Evolutionary conservation across 2,888 invertebrate species (phyloP), one percentile per base, ranked within the genome.

Genomic region (Cryptophagus acutangulus): DNA sequence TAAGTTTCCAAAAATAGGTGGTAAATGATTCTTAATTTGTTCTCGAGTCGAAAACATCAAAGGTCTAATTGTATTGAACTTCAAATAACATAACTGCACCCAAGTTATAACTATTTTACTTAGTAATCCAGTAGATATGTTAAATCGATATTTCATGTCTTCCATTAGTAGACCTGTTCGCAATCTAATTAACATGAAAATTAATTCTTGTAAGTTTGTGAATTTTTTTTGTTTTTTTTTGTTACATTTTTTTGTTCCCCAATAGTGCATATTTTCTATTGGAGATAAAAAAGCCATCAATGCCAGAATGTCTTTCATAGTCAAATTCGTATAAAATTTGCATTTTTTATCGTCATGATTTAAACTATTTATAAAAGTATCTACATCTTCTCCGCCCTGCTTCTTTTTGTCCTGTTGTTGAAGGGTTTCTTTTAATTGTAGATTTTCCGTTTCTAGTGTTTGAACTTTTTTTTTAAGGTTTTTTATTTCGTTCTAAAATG

Each of bases 31-130:
- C 26, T 40, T 12, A n/a, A 44, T 33, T 14, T 29, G 33, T n/a
- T 33, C 29, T 9, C 26, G 26, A 9, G 41, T 14, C 13, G 28
- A 10, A 25, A 48, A 46, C 45, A 50, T 48, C 18, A 35, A 25
- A 17, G 43, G 43, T 17, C 43, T 40, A 17, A 48, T 40, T 29
- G 33, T 26, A 20, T 40, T 43, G 41, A 50, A 50, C 43, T 50
- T 38, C 28, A 38, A 9, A 33, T 36, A 40, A 33, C 45, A 39
- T 37, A 35, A 37, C 17, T 46, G 38, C 26, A 50, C 43, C 43
- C 48, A 50, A 12, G 33, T 44, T 25, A 24, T 43, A 26, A 26
- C 17, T 26, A 41, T 48, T 41, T 40, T 49, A 16, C 38, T 37
- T n/a, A 49, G 36, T 16, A 28, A 40, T n/a, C 34, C 45, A 10